A percentile compares a stretch with the other conserved stretches of the same genome.
Conservation (phyloP, 2,113 vertebrate species). For the Lates calcarifer region DNA sequence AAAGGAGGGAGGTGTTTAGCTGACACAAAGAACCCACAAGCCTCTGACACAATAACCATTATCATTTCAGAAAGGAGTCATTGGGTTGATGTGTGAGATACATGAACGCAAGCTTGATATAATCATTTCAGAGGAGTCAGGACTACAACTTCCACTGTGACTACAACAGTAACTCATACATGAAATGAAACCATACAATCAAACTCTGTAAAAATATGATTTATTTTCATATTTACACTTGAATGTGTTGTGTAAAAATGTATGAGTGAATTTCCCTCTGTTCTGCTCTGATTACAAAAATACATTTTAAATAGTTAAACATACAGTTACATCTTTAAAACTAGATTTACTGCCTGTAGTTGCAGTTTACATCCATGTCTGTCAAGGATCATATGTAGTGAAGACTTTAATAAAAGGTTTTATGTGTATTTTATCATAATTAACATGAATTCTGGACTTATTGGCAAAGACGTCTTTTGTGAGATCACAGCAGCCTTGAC, state of each 20-base stretch:
- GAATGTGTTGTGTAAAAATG: not conserved
- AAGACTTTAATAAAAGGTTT: too few relatives aligned
- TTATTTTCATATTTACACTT: slow-evolving; percentile 34
- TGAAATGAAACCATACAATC: not conserved
- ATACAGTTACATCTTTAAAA: not conserved
- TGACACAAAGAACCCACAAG: not conserved
- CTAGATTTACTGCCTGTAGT: too few relatives aligned
- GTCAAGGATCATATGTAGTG: too few relatives aligned
- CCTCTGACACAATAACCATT: not conserved
- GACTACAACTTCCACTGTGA: not conserved
- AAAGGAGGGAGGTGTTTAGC: slow-evolving; percentile 57
- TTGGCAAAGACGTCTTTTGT: too few relatives aligned
- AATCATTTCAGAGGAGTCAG: not conserved
- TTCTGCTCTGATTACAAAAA: not conserved
- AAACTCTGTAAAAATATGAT: slow-evolving; percentile 17
- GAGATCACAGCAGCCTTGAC: too few relatives aligned
- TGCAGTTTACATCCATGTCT: too few relatives aligned
- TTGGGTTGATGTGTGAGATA: not conserved
- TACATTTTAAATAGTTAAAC: not conserved
- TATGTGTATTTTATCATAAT: too few relatives aligned
- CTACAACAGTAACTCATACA: not conserved
- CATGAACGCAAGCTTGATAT: not conserved
- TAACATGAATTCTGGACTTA: too few relatives aligned
- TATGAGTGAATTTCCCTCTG: not conserved
- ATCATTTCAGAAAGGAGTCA: not conserved